Base-by-base conservation (phyloP, 1,140 invertebrate species). In the Cotesia typhae region DNA sequence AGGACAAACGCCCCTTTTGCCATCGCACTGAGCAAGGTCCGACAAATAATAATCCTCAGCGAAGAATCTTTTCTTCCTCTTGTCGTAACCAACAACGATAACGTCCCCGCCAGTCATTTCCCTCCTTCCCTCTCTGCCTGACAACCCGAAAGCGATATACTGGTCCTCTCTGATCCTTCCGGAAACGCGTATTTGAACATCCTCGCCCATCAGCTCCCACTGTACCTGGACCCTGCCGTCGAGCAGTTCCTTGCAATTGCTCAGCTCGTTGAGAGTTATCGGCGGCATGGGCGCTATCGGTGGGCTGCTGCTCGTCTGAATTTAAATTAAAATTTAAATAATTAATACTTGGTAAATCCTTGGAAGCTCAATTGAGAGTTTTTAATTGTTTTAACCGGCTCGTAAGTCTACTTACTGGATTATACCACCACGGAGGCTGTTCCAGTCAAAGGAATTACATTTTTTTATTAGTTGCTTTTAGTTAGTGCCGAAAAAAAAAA, bases 341-440 rank as follows among this genome's bases (percentile, higher is more conserved):
- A 28, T 28, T 28, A 28, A 28, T 28, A 28, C 28, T 28, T 2
- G 28, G 28, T 28, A 28, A 28, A 28, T 28, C 28, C 28, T 28
- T 28, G 1, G 28, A 3, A 28, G 2, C 28, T 28, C 3, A 28
- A 28, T 28, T 28, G 28, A 28, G 28, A 28, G 3, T 67, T 7
- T 41, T 35, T 2, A 64, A n/a, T 20, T 4, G 0, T 35, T 70
- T 20, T 55, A 41, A 2, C 36, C 3, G 41, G n/a, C n/a, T 66
- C 41, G 14, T 69, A 70, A 41, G 51, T 72, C 76, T 89, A 93
- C 93, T 94, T 90, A 95, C 94, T 84, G 94, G 93, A 85, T 93
- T 93, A 86, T 95, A 95, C 94, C 94, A 95, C 94, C 94, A 95
- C 79, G 92, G 90, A 82, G 94, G 94, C 94, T 95, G 78, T 82